Base-by-base conservation (phyloP, 2,888 invertebrate genomes). In the Allophyes oxyacanthae region DNA sequence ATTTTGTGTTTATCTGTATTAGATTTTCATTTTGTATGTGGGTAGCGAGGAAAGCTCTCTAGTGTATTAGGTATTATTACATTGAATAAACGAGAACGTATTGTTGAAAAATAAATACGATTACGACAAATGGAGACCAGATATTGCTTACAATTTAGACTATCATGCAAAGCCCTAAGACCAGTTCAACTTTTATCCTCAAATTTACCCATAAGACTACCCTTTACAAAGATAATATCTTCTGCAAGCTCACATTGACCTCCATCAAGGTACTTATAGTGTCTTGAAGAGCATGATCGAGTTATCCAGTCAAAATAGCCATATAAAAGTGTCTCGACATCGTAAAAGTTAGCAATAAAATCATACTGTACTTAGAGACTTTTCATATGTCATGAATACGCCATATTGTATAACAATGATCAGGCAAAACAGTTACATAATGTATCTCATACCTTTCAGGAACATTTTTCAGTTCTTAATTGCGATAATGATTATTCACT, bases 1-100 rank as follows among this genome's bases (percentile, higher is more conserved):
- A 67, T 75, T 67, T 75, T 73, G 43, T 59, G 58, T 67, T 62
- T 60, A 73, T 73, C 64, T 71, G 41, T 67, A 67, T 64, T 73
- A 65, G 60, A 56, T 57, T 70, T 76, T 64, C 55, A 66, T 74
- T 64, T 61, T 62, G 28, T 69, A 61, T 66, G 51, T 63, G 26
- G 42, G 53, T 55, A 44, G 25, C 26, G 11, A 44, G 38, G 53
- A 13, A 60, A 53, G 55, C 37, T 32, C 42, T 57, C 48, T 64
- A 52, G 50, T 36, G 10, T 58, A 32, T 38, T 59, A n/a, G n/a
- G n/a, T n/a, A 37, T 61, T 64, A 64, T 61, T 71, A 56, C 37
- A 56, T 55, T 44, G 33, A 42, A 56, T 5, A 40, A 38, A 70
- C 14, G 14, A 45, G 52, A 41, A 38, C 7, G 14, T 37, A 40